Percentiles rank a stretch among this genome's conserved stretches.
phyloP scores from a whole-genome alignment of 92 coral and sea anemone genomes.

The Chrysogorgia sp. region DNA sequence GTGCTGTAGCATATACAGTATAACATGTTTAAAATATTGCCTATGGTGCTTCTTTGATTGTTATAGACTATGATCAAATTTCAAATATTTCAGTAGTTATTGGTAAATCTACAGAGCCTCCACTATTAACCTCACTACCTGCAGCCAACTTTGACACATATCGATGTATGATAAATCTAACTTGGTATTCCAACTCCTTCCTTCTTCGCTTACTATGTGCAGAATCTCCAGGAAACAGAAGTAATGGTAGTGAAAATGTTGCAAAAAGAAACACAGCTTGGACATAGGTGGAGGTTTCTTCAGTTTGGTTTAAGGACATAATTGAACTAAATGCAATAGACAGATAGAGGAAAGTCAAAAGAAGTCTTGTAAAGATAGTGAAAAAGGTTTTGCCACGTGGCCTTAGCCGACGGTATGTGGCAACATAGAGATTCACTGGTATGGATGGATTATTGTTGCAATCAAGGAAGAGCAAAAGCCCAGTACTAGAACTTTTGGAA shows the following conservation, averaged over 20 bases:
- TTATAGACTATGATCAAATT: no score
- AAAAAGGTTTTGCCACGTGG: slow-evolving; percentile 41
- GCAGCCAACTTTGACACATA: slow-evolving; percentile 28
- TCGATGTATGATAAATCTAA: slow-evolving; percentile 32
- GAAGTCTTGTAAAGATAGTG: slow-evolving; percentile 11
- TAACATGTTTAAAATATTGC: no score
- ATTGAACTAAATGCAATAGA: slow-evolving; percentile 77
- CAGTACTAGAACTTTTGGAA: slow-evolving; percentile 19
- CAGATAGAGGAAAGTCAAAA: slow-evolving; percentile 32
- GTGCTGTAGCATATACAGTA: no score
- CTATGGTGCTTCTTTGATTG: no score
- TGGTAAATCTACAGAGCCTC: not conserved
- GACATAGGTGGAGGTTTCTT: slow-evolving; percentile 65
- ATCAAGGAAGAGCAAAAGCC: slow-evolving; percentile 27
- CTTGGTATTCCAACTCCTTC: slow-evolving; percentile 46
- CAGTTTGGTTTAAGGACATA: slow-evolving; percentile 72
- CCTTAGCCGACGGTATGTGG: slow-evolving; percentile 36
- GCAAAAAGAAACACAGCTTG: slow-evolving; percentile 65
- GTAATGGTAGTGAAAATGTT: slow-evolving; percentile 28
- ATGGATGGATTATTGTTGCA: slow-evolving; percentile 29
- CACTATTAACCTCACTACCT: not conserved
- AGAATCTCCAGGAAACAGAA: not conserved
- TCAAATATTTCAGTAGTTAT: slow-evolving; percentile 25
- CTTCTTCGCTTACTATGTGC: slow-evolving; percentile 25
- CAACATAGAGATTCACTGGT: slow-evolving; percentile 35